Evolutionary conservation across 1,140 invertebrate genomes (phyloP).

Genomic region (Habropoda laboriosa): DNA sequence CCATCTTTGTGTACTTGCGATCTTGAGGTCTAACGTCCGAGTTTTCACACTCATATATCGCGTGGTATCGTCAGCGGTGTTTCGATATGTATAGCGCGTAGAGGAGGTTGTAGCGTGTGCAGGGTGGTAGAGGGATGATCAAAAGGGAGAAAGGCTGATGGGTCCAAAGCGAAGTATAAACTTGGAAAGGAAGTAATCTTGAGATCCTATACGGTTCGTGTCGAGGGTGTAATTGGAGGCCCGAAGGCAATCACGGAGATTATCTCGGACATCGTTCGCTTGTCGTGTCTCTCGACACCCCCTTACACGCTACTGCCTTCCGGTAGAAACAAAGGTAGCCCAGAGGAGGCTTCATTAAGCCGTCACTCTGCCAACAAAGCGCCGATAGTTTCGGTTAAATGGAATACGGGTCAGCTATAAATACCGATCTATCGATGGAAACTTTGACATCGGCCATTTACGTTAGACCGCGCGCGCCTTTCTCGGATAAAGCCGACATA

Average conservation of each 20-base stretch:
- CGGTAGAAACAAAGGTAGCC: constrained; percentile 62
- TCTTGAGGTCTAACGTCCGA: neutral
- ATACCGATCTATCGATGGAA: constrained; percentile 57
- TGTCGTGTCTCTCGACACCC: constrained; percentile 50
- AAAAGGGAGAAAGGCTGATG: neutral
- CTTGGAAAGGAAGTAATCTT: constrained; percentile 55
- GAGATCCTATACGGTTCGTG: constrained; percentile 50
- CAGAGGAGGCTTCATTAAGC: constrained; percentile 58
- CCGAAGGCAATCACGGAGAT: constrained; percentile 65
- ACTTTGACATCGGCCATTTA: constrained; percentile 52
- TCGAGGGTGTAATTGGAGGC: constrained; percentile 61
- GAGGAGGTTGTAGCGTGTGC: neutral
- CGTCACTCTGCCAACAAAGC: constrained; percentile 49
- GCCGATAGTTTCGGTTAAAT: constrained; percentile 64
- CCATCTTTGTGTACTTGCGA: too few species aligned
- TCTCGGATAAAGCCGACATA: constrained; percentile 45
- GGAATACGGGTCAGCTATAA: constrained; percentile 64
- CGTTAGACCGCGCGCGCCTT: constrained; percentile 38
- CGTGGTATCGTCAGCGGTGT: too few species aligned
- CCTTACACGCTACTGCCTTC: constrained; percentile 47
- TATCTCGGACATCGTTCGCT: constrained; percentile 62
- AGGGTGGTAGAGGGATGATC: neutral
- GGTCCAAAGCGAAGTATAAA: constrained; percentile 31
- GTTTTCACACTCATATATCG: too few species aligned
- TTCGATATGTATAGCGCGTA: too few species aligned